These are phyloP conservation scores for Steinernema scapterisci DNA, from an alignment of 2,888 invertebrate species.

Conservation along the genomic window DNA sequence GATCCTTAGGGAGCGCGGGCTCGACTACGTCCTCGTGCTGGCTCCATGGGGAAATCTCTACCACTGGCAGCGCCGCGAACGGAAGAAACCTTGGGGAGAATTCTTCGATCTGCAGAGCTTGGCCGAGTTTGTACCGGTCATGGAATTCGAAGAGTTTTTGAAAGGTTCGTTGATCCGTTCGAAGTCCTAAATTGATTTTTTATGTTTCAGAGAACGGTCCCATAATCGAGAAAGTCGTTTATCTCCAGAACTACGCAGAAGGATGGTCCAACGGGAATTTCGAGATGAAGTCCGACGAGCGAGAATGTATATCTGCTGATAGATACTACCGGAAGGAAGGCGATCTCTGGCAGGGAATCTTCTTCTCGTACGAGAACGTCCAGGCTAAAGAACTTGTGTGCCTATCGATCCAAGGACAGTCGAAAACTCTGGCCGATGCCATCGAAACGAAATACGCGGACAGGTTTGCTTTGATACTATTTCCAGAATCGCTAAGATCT, in stretches of 20 bases:
- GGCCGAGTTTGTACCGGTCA: conserved; percentile 79
- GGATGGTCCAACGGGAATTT: conserved; percentile 82
- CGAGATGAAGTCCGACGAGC: conserved; percentile 79
- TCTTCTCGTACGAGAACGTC: conserved; percentile 79
- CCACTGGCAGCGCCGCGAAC: conserved; percentile 79
- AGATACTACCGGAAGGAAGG: conserved; percentile 56
- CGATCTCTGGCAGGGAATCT: conserved; percentile 70
- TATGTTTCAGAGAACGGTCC: conserved; percentile 1
- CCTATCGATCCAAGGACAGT: conserved; percentile 73
- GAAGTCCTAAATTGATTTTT: background rate
- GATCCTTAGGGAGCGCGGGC: conserved; percentile 72
- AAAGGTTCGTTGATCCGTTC: too few relatives aligned
- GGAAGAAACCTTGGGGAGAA: conserved; percentile 43
- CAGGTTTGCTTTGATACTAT: conserved; percentile 32
- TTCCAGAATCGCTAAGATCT: background rate
- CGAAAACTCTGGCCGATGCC: conserved; percentile 51
- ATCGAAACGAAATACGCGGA: conserved; percentile 41
- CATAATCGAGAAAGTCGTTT: conserved; percentile 78
- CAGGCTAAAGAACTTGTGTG: conserved; percentile 77
- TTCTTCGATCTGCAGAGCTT: conserved; percentile 86
- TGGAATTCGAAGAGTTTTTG: conserved; percentile 84
- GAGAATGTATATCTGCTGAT: conserved; percentile 71
- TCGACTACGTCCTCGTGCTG: conserved; percentile 74
- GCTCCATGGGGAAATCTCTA: conserved; percentile 90
- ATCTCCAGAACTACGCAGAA: conserved; percentile 83